Base-by-base conservation (phyloP, 2,113 vertebrate genomes). In the Eulemur macaco region DNA sequence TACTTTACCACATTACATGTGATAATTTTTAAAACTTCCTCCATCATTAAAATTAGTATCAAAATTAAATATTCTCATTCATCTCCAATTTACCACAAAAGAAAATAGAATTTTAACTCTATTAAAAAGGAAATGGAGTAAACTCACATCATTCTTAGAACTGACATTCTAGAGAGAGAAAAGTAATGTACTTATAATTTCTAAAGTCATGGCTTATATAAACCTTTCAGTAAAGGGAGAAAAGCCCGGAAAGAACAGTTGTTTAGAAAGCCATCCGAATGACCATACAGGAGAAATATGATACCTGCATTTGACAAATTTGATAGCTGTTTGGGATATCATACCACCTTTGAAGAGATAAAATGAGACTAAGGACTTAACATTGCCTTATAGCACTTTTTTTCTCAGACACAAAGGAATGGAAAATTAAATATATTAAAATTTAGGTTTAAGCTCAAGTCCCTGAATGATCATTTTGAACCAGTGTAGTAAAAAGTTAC, bases 11-110 rank as follows among this genome's bases (percentile, higher is more conserved):
- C 34, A 34, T 64, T 42, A 77, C 12, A 76, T 4, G 4, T 17
- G 18, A 37, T 63, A 45, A 66, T 74, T 96, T 87, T 87, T 78
- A 90, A 91, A 95, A 20, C 47, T 71, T 5, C 5, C 15, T 60
- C 21, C 23, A 78, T 91, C 27, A 13, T 56, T 91, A 69, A 95
- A 95, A 78, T 71, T 82, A 18, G 23, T 10, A 64, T 77, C 63
- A 71, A 84, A 89, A 77, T 64, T 91, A 86, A 96, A 96, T 90
- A 63, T 52, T 91, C 47, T 64, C n/a, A 52, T 54, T 87, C 39
- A 76, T 77, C 39, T 21, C 39, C 50, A 89, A 34, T 54, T 85
- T 83, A 91, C 8, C 91, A 68, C 31, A 90, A 80, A 94, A 93
- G 20, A 91, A 96, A 95, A 86, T 42, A 77, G 77, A 85, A 82